These are phyloP conservation scores for Encarsia formosa DNA, from an alignment of 2,888 invertebrate species.

Conservation along the genomic window DNA sequence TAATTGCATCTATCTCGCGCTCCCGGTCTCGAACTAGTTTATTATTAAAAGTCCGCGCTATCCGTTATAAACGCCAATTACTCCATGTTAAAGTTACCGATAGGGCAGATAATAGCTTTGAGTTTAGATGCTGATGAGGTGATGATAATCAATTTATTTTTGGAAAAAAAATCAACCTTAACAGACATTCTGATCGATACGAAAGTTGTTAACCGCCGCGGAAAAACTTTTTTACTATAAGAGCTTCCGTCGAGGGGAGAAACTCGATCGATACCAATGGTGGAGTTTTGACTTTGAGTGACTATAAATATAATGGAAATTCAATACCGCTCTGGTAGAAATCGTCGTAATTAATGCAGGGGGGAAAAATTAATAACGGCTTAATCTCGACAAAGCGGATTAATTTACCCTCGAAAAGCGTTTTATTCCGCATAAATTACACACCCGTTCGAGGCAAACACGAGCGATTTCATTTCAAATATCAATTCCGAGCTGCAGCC, in stretches of 20 bases:
- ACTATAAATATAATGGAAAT: no score
- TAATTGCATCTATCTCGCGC: background rate
- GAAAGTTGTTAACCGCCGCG: no score
- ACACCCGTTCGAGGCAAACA: background rate
- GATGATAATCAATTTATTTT: conserved; percentile 8
- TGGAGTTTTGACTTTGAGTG: no score
- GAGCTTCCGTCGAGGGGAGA: background rate
- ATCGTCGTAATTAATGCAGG: no score
- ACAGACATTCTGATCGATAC: no score
- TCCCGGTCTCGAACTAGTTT: conserved; percentile 1
- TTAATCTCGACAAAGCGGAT: conserved; percentile 13
- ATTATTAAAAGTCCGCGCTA: conserved; percentile 9
- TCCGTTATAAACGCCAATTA: conserved; percentile 9
- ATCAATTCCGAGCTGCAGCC: conserved; percentile 9
- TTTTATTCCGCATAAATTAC: conserved; percentile 21
- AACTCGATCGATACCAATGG: no score
- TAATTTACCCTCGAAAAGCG: conserved; percentile 5
- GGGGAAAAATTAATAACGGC: no score
- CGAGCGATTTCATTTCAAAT: conserved; percentile 22
- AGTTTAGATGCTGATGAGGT: conserved; percentile 10
- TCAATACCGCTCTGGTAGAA: no score
- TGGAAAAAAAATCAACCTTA: no score
- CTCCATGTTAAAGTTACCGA: conserved; percentile 8
- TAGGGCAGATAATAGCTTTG: no score
- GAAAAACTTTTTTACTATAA: no score